Percentiles rank a stretch among this genome's conserved stretches.
These are phyloP conservation scores for Pseudorhiza aurosa DNA, from an alignment of 30 jellyfish, hydroid and myxozoan genomes.

Conservation along the genomic window DNA sequence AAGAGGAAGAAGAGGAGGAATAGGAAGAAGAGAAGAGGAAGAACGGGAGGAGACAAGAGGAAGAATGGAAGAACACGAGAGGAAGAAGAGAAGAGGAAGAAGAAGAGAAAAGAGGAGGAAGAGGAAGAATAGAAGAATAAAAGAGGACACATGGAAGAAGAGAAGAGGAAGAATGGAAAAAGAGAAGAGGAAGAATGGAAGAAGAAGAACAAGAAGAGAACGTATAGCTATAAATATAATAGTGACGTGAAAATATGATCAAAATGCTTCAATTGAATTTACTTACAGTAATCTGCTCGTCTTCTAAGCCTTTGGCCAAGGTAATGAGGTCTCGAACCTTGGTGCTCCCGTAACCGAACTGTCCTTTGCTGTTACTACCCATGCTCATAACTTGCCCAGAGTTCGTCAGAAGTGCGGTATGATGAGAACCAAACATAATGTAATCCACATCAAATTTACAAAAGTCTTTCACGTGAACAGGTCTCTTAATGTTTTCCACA, in stretches of 20 bases:
- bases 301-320: slow-evolving; percentile 84
- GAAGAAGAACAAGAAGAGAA: too few species aligned
- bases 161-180: not conserved
- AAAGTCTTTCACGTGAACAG: slow-evolving; percentile 72
- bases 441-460: slow-evolving; percentile 74
- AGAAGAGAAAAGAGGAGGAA: not conserved
- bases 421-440: slow-evolving; percentile 71
- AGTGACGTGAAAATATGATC: too few species aligned
- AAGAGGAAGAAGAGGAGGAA: not conserved
- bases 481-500: slow-evolving; percentile 49
- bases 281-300: slow-evolving; percentile 69
- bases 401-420: slow-evolving; percentile 70
- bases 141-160: not conserved
- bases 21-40: not conserved
- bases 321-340: slow-evolving; percentile 81
- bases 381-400: slow-evolving; percentile 65
- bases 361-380: slow-evolving; percentile 89
- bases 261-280: not conserved
- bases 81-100: not conserved
- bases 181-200: not conserved
- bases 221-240: too few species aligned
- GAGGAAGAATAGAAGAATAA: not conserved
- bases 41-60: not conserved
- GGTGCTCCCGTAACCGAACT: slow-evolving; percentile 83
- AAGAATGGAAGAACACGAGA: not conserved